Conservation (phyloP, 2,797 vertebrate species). For the Triplophysa bombifrons region DNA sequence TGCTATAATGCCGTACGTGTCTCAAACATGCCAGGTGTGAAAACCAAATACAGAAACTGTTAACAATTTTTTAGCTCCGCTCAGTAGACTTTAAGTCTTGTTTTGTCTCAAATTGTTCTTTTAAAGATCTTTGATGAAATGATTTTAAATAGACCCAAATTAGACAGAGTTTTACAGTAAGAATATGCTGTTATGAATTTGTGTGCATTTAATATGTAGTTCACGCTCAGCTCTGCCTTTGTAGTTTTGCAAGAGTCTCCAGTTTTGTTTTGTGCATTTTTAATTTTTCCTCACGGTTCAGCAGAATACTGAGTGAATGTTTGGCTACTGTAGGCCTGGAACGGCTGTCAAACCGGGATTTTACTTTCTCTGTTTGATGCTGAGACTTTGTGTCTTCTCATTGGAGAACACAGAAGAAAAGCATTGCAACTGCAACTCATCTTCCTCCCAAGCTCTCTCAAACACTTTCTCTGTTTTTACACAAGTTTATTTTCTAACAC, state of each 20-base stretch:
- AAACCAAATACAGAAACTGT: not conserved
- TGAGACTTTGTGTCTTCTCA: not conserved
- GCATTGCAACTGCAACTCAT: no score
- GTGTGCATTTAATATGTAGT: not conserved
- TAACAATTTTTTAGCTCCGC: no score
- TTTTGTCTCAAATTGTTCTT: no score
- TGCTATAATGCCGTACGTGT: not conserved
- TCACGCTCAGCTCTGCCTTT: not conserved
- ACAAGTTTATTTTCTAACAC: not conserved
- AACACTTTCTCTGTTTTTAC: not conserved
- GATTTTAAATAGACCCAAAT: no score
- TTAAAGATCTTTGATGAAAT: no score
- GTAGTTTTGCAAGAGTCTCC: not conserved
- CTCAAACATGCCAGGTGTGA: not conserved
- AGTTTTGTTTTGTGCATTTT: not conserved
- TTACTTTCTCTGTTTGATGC: not conserved
- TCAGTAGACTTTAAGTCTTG: no score
- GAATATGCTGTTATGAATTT: no score
- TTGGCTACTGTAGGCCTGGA: not conserved
- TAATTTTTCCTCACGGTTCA: not conserved
- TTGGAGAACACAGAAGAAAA: not conserved
- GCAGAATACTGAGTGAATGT: not conserved
- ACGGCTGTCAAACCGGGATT: not conserved
- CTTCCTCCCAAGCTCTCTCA: no score
- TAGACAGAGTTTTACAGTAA: no score